Base-by-base conservation (phyloP, 2,113 vertebrate species). In the Rhinopomastus cyanomelas region DNA sequence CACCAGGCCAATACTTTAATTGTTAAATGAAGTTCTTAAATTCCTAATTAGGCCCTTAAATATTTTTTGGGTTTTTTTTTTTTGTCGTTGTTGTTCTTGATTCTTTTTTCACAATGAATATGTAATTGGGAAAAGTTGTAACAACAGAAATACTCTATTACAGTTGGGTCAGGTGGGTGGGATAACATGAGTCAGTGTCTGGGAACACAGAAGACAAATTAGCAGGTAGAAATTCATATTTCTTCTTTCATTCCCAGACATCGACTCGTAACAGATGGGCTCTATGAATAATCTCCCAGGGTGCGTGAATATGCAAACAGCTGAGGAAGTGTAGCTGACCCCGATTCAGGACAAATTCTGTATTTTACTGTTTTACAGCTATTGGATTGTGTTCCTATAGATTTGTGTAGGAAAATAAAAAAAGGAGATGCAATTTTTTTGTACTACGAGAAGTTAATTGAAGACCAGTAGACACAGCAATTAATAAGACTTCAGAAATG, bases 241-340 rank as follows among this genome's bases (percentile, higher is more conserved):
- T 88, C 88, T 90, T 59, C 84, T 92, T 86, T 95, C 93, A 97
- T 95, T 97, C 94, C 91, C 92, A 96, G 95, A 95, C 95, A 93
- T 79, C 59, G 73, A 95, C 82, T 96, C 65, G 89, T 81, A 66
- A 67, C 93, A 93, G 92, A 76, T 95, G 81, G 37, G 23, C 20
- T 78, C 64, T 78, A 25, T 76, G 59, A 91, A 76, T 85, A 60
- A 69, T 32, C 94, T 85, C 85, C 11, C 57, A 17, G 75, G 61
- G 85, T 52, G 34, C 64, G 46, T 44, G 18, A 73, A 61, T 87
- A 42, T 89, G 44, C 30, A 77, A 74, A 77, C 36, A 83, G 29
- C 29, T 27, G 23, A 81, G 61, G 68, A 60, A 78, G 19, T 49
- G 11, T 4, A 85, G 39, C 81, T 46, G 34, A 44, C 26, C 36